Conservation (phyloP, 2,113 vertebrate species). For the Trichomycterus rosablanca region DNA sequence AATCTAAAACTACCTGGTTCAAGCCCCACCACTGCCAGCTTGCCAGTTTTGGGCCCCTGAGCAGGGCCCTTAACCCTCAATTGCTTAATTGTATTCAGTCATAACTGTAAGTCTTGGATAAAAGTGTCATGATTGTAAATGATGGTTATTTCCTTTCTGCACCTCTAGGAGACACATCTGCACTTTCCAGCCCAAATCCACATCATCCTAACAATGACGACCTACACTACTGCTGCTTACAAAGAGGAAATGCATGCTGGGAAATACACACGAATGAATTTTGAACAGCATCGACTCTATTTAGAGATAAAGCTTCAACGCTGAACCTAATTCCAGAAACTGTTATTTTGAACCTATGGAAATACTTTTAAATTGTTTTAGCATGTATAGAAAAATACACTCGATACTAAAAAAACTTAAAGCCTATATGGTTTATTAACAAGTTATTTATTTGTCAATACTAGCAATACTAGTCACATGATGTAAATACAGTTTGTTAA, state of each 20-base stretch:
- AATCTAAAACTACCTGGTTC: too few species aligned
- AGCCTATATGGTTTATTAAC: constrained; percentile 47
- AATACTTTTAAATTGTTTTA: too few species aligned
- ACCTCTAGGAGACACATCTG: constrained; percentile 43
- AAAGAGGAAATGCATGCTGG: background rate
- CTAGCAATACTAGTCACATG: constrained; percentile 19
- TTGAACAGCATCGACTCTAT: background rate
- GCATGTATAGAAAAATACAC: constrained; percentile 46
- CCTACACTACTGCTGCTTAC: background rate
- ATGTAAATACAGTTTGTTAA: constrained; percentile 53
- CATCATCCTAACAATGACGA: background rate
- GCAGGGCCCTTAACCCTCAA: too few species aligned
- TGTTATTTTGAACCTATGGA: too few species aligned
- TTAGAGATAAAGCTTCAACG: background rate
- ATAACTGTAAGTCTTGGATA: too few species aligned
- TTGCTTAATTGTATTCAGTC: too few species aligned
- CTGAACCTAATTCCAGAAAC: too few species aligned
- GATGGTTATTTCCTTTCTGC: background rate
- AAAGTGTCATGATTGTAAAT: too few species aligned
- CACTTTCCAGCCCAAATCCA: constrained; percentile 29
- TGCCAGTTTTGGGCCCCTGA: too few species aligned
- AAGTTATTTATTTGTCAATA: constrained; percentile 60
- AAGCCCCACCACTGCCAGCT: too few species aligned
- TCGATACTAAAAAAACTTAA: constrained; percentile 35
- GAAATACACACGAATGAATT: background rate